These are phyloP conservation scores for Panzeria rudis DNA, from an alignment of 2,888 invertebrate genomes.

Conservation along the genomic window DNA sequence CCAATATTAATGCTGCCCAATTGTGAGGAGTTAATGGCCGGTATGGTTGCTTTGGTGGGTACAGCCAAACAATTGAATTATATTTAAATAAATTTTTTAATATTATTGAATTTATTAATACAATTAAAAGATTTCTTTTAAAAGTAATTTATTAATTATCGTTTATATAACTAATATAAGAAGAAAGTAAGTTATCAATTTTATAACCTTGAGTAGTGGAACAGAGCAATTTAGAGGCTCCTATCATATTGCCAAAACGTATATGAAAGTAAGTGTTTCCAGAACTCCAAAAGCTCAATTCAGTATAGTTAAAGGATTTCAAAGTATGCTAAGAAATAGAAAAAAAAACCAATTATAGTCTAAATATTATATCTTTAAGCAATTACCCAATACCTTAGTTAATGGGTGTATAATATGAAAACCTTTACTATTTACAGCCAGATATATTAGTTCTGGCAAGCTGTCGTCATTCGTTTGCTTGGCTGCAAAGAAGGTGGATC, in stretches of 20 bases:
- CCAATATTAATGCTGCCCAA: slow-evolving; percentile 86
- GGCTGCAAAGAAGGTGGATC: slow-evolving; percentile 97
- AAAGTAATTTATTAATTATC: slow-evolving; percentile 56
- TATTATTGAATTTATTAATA: neutral
- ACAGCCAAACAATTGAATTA: slow-evolving; percentile 85
- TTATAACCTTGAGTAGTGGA: slow-evolving; percentile 97
- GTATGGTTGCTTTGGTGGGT: slow-evolving; percentile 84
- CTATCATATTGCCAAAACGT: slow-evolving; percentile 96
- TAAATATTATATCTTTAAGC: neutral
- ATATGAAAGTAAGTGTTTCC: slow-evolving; percentile 97
- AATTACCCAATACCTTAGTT: slow-evolving; percentile 87
- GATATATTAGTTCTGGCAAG: slow-evolving; percentile 92
- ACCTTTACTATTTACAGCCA: slow-evolving; percentile 96
- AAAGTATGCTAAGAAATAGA: slow-evolving; percentile 88
- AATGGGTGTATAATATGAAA: slow-evolving; percentile 95
- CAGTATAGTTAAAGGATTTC: slow-evolving; percentile 92
- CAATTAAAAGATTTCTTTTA: too few species aligned
- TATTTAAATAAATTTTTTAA: slow-evolving; percentile 74
- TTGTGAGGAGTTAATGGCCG: slow-evolving; percentile 86
- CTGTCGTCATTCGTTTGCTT: slow-evolving; percentile 95
- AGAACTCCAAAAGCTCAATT: slow-evolving; percentile 97
- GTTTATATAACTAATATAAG: slow-evolving; percentile 88
- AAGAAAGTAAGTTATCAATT: slow-evolving; percentile 97
- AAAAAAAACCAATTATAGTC: neutral
- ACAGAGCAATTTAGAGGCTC: slow-evolving; percentile 94